Evolutionary conservation across 2,888 invertebrate genomes (phyloP).

Genomic region (Thymelicus lineola): DNA sequence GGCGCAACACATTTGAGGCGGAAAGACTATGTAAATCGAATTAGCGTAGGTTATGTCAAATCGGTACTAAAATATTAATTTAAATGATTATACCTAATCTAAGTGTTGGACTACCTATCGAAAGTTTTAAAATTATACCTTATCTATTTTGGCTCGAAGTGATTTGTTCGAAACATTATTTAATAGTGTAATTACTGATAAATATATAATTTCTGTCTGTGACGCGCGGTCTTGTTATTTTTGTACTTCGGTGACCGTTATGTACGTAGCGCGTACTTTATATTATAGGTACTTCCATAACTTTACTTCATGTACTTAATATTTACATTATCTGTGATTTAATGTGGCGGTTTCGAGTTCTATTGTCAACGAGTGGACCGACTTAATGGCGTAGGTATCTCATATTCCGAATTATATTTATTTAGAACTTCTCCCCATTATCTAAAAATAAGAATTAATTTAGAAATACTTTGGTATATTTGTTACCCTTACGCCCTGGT

Average conservation of each 20-base stretch:
- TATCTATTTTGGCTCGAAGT: constrained; percentile 31
- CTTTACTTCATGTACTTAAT: constrained; percentile 22
- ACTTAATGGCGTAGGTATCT: constrained; percentile 1
- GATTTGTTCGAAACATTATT: constrained; percentile 27
- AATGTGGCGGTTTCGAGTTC: neutral
- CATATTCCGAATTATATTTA: constrained; percentile 17
- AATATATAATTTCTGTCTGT: constrained; percentile 17
- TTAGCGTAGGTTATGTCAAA: constrained; percentile 39
- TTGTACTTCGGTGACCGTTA: constrained; percentile 21
- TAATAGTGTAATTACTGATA: constrained; percentile 34
- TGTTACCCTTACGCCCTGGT: no score
- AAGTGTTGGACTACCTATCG: constrained; percentile 45
- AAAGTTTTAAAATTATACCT: constrained; percentile 43
- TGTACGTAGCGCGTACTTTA: constrained; percentile 7
- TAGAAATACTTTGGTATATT: constrained; percentile 3
- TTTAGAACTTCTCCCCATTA: constrained; percentile 6
- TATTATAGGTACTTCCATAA: constrained; percentile 14
- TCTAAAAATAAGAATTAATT: constrained; percentile 4
- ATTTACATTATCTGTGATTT: constrained; percentile 31
- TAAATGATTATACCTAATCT: constrained; percentile 41
- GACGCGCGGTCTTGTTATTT: constrained; percentile 14
- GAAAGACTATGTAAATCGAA: constrained; percentile 42
- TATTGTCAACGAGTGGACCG: neutral
- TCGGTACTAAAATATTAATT: constrained; percentile 46
- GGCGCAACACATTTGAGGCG: constrained; percentile 34